Evolutionary conservation across 1,140 invertebrate species (phyloP).

Genomic region (Gonatopus flavifemur): DNA sequence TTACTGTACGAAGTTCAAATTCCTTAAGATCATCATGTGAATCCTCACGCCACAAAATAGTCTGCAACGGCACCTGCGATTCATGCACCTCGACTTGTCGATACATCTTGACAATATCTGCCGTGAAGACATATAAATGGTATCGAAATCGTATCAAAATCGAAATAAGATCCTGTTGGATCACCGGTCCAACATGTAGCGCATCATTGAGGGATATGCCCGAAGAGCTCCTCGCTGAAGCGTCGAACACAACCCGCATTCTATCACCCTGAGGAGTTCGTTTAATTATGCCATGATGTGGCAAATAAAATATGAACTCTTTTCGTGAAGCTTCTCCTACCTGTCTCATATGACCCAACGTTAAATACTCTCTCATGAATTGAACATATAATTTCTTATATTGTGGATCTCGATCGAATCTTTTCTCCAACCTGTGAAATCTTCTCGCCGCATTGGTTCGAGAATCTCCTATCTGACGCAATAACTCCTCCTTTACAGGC

Average conservation of each 20-base stretch:
- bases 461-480: not conserved
- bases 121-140: not conserved
- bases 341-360: not conserved
- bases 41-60: not conserved
- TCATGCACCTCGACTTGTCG: not conserved
- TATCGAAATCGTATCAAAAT: not conserved
- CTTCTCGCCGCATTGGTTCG: not conserved
- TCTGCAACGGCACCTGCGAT: not conserved
- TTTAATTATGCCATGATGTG: too few relatives aligned
- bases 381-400: not conserved
- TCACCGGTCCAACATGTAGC: not conserved
- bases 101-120: constrained; percentile 1
- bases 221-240: not conserved
- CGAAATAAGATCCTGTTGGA: not conserved
- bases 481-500: not conserved
- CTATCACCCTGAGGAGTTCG: too few relatives aligned
- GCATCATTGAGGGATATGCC: not conserved
- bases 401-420: not conserved
- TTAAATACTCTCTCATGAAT: not conserved
- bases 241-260: constrained; percentile 2
- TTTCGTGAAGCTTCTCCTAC: not conserved
- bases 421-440: not conserved
- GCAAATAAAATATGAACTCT: not conserved
- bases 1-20: not conserved
- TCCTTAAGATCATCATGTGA: not conserved